These are phyloP conservation scores for Lerista edwardsae DNA, from an alignment of 2,797 vertebrate genomes.

Conservation along the genomic window DNA sequence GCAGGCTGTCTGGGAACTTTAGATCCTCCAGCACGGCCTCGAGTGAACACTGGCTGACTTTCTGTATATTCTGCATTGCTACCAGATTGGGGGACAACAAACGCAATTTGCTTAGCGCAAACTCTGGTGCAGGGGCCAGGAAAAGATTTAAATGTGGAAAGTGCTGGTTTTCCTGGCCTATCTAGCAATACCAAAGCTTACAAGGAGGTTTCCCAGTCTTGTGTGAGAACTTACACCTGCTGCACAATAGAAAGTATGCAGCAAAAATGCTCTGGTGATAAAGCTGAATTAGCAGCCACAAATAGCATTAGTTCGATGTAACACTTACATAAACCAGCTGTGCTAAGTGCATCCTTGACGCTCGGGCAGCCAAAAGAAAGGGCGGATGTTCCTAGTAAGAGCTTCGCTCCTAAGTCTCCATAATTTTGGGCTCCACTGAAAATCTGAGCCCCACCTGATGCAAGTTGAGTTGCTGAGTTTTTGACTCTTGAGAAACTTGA, in stretches of 20 bases:
- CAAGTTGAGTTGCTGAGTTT: not conserved
- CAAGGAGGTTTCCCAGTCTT: not conserved
- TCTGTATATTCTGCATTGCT: conserved; percentile 40
- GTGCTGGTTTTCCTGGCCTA: not conserved
- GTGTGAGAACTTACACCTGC: not conserved
- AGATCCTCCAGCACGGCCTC: conserved; percentile 39
- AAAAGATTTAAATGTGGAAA: not conserved
- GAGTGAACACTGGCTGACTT: conserved; percentile 8
- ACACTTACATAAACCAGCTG: not conserved
- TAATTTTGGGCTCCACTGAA: not conserved
- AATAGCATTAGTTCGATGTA: not conserved
- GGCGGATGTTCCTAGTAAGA: not conserved
- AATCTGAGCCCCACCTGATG: not conserved
- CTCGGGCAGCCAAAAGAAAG: not conserved
- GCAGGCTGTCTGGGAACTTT: conserved; percentile 44
- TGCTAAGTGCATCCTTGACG: not conserved
- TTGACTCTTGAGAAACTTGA: not conserved
- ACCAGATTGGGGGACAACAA: conserved; percentile 54
- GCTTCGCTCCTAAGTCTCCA: not conserved
- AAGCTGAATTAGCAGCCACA: not conserved
- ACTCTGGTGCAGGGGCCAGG: conserved; percentile 8
- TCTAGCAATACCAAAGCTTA: not conserved
- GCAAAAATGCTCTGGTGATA: not conserved
- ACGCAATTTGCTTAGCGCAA: accelerated
- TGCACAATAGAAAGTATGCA: not conserved